These are phyloP conservation scores for Sweltsa coloradensis DNA, from an alignment of 1,140 invertebrate genomes.

Conservation along the genomic window DNA sequence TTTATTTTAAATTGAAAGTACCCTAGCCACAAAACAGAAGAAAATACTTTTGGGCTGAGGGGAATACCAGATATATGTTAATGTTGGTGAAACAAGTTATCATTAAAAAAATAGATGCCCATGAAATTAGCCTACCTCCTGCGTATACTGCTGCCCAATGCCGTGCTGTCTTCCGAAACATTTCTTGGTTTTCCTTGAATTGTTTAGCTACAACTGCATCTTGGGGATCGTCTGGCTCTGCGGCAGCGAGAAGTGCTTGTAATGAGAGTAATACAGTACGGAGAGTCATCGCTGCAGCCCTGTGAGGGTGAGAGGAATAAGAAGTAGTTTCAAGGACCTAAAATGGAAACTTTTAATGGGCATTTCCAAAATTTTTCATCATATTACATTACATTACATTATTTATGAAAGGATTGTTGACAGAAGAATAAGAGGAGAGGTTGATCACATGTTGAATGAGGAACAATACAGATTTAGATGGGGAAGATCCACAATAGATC, in stretches of 20 bases:
- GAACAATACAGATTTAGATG: too few relatives aligned
- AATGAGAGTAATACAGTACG: conserved; percentile 88
- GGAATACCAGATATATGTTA: background rate
- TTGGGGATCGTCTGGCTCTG: conserved; percentile 94
- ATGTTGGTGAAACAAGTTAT: background rate
- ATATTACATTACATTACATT: too few relatives aligned
- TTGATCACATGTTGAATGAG: too few relatives aligned
- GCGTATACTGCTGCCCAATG: conserved; percentile 96
- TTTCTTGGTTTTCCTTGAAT: conserved; percentile 76
- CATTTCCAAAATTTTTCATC: too few relatives aligned
- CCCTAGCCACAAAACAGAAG: background rate
- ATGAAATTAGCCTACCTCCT: conserved; percentile 40
- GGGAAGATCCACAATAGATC: too few relatives aligned
- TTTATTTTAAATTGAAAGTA: background rate
- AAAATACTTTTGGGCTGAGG: background rate
- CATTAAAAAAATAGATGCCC: background rate
- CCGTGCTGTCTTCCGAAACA: conserved; percentile 79
- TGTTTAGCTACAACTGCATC: conserved; percentile 96
- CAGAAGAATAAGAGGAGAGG: too few relatives aligned
- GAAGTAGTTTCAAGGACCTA: background rate
- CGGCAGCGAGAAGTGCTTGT: conserved; percentile 81
- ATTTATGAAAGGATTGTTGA: too few relatives aligned
- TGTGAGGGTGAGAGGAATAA: conserved; percentile 24
- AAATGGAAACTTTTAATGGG: too few relatives aligned
- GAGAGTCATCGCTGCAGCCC: conserved; percentile 97